These are phyloP conservation scores for Marisa cornuarietis DNA, from an alignment of 1,140 invertebrate genomes.

Conservation along the genomic window DNA sequence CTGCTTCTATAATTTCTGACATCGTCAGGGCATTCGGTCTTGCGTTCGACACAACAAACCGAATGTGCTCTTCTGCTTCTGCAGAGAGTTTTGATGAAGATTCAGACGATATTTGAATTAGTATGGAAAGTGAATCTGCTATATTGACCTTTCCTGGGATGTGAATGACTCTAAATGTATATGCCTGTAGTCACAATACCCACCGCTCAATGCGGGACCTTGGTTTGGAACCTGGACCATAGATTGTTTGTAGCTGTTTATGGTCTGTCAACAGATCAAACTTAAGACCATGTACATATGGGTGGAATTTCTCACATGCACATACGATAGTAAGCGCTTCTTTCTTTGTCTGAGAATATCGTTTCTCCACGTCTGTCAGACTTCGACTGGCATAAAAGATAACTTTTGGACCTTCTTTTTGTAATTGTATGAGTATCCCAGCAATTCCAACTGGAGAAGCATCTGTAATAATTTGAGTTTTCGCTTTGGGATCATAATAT, in stretches of 20 bases:
- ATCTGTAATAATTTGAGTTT: conserved; percentile 25
- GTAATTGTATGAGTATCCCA: conserved; percentile 28
- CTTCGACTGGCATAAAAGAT: conserved; percentile 44
- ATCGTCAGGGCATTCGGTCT: conserved; percentile 23
- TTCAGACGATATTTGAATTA: background rate
- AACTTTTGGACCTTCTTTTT: conserved; percentile 20
- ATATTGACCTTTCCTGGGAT: conserved; percentile 28
- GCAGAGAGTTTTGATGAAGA: conserved; percentile 1
- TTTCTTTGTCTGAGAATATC: conserved; percentile 64
- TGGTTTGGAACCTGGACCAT: conserved; percentile 37
- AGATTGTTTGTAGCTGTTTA: conserved; percentile 47
- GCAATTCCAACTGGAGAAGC: conserved; percentile 29
- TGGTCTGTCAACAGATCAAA: conserved; percentile 63
- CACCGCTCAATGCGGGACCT: conserved; percentile 40
- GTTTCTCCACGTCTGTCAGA: conserved; percentile 32
- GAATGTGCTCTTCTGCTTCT: conserved; percentile 26
- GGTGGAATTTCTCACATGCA: conserved; percentile 63
- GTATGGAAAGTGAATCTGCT: conserved; percentile 37
- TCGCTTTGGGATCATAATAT: conserved; percentile 17
- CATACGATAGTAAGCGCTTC: conserved; percentile 65
- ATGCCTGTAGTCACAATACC: conserved; percentile 41
- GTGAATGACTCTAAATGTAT: conserved; percentile 34
- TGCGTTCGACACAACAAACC: conserved; percentile 14
- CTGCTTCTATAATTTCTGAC: conserved; percentile 19
- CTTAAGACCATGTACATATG: conserved; percentile 62